These are phyloP conservation scores for Noctilio leporinus DNA, from an alignment of 2,113 vertebrate genomes.

Conservation along the genomic window DNA sequence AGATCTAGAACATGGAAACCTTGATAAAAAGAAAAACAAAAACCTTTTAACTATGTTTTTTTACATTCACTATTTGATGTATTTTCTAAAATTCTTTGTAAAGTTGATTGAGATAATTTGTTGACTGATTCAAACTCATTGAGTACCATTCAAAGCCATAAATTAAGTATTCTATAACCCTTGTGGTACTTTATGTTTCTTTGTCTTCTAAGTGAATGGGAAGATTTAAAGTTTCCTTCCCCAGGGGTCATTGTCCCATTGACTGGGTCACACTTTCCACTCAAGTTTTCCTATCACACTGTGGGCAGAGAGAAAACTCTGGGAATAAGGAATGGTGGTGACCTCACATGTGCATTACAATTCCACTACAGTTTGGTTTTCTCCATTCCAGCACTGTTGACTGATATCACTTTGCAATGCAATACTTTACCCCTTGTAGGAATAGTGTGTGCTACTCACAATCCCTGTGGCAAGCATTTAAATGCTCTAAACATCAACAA, in stretches of 20 bases:
- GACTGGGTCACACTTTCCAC: not conserved
- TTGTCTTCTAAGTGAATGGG: not conserved
- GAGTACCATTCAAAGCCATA: not conserved
- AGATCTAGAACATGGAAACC: not conserved
- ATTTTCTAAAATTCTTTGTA: not conserved
- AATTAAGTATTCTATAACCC: not conserved
- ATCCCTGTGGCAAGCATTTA: not conserved
- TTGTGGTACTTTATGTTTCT: not conserved
- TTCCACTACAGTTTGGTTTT: not conserved
- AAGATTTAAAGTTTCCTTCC: not conserved
- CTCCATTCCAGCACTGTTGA: not conserved
- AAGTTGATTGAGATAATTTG: not conserved
- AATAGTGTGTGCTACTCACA: not conserved
- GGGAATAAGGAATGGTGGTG: not conserved
- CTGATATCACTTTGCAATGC: not conserved
- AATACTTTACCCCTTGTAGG: not conserved
- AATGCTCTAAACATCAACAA: not conserved
- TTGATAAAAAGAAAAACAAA: not conserved
- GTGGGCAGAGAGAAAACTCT: not conserved
- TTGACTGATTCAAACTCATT: not conserved
- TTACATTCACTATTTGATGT: not conserved
- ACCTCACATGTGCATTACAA: not conserved
- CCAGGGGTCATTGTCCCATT: not conserved
- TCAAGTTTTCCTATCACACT: not conserved
- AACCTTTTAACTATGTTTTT: not conserved